Evolutionary conservation across 2,113 vertebrate genomes (phyloP).

Genomic region (Lepus europaeus): DNA sequence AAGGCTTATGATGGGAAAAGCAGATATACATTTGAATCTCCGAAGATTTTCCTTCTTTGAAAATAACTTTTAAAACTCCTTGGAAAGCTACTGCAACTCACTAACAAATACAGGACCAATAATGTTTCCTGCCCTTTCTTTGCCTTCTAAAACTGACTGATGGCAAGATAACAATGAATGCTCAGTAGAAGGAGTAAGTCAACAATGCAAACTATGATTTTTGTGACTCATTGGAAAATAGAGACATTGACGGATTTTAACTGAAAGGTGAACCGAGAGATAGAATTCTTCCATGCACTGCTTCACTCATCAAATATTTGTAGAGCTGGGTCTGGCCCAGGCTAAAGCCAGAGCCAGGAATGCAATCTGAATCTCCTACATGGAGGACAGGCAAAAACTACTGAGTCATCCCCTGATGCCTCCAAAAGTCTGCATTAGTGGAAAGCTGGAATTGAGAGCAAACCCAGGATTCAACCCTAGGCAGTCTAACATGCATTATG

Average conservation of each 20-base stretch:
- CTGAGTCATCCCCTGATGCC: no score
- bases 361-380: no score
- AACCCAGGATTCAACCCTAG: no score
- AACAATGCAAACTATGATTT: neutral
- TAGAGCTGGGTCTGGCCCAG: no score
- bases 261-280: no score
- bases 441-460: no score
- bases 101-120: neutral
- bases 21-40: neutral
- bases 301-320: no score
- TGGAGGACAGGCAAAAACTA: no score
- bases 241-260: neutral
- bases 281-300: no score
- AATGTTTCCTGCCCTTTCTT: fast-evolving
- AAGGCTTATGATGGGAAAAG: neutral
- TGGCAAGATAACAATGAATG: neutral
- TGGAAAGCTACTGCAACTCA: neutral
- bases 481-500: no score
- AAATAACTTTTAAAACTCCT: neutral
- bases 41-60: neutral
- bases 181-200: neutral
- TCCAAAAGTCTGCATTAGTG: no score
- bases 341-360: no score
- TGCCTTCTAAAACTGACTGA: neutral
- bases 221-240: neutral